Conservation (phyloP, 2,797 vertebrate genomes). For the Coilia nasus region DNA sequence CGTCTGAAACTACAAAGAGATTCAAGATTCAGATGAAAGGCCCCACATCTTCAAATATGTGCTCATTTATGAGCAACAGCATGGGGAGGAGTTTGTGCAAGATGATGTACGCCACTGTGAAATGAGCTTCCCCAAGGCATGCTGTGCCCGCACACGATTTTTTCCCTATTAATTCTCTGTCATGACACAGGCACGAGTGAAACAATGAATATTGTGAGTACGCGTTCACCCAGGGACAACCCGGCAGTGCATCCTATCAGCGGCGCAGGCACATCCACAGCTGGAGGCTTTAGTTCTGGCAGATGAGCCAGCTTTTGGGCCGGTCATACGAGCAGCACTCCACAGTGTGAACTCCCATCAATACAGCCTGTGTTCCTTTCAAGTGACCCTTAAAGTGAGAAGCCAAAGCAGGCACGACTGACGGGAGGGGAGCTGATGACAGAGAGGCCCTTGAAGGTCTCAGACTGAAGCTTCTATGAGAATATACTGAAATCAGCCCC, state of each 20-base stretch:
- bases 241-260: slow-evolving; percentile 52
- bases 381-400: slow-evolving; percentile 40
- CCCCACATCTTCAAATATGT: not conserved
- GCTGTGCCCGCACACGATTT: not conserved
- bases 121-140: not conserved
- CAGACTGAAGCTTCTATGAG: not conserved
- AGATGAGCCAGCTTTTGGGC: slow-evolving; percentile 52
- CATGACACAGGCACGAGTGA: not conserved
- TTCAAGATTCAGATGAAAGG: not conserved
- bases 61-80: not conserved
- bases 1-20: not conserved
- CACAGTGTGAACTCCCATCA: slow-evolving; percentile 52
- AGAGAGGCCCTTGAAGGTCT: slow-evolving; percentile 12
- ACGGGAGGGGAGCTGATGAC: slow-evolving; percentile 51
- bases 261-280: slow-evolving; percentile 59
- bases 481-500: not conserved
- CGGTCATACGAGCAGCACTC: not conserved
- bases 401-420: slow-evolving; percentile 37
- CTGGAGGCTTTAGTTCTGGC: slow-evolving; percentile 50
- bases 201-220: slow-evolving; percentile 11
- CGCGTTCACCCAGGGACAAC: not conserved
- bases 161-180: not conserved
- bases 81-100: not conserved
- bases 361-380: slow-evolving; percentile 47
- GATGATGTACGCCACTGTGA: not conserved